Evolutionary conservation across 1,140 invertebrate species (phyloP).

Genomic region (Bombus difficillimus): DNA sequence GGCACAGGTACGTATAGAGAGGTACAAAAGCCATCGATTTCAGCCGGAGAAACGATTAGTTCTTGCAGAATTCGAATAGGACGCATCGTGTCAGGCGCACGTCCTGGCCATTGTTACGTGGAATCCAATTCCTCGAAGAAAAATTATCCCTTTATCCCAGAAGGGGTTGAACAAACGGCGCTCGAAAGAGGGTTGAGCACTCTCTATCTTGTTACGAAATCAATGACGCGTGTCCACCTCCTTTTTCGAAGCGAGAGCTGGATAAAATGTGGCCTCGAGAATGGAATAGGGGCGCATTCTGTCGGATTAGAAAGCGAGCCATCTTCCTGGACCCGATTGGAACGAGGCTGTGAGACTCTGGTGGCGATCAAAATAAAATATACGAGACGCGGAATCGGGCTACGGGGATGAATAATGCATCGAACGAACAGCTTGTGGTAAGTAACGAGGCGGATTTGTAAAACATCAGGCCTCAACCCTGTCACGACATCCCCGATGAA

Average conservation of each 20-base stretch:
- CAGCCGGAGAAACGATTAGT: constrained; percentile 16
- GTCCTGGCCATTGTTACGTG: constrained; percentile 18
- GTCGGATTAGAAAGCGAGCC: constrained; percentile 62
- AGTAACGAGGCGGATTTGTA: constrained; percentile 69
- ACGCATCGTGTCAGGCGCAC: constrained; percentile 28
- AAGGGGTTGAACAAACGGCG: constrained; percentile 34
- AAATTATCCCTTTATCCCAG: constrained; percentile 35
- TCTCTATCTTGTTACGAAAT: constrained; percentile 59
- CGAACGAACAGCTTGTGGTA: constrained; percentile 54
- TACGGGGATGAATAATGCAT: constrained; percentile 65
- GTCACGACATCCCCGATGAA: constrained; percentile 47
- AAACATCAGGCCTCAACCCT: constrained; percentile 42
- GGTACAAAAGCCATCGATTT: neutral
- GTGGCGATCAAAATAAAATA: constrained; percentile 63
- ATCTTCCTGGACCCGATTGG: constrained; percentile 34
- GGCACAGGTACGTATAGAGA: too few relatives aligned
- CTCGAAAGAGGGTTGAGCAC: neutral
- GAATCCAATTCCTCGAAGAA: constrained; percentile 17
- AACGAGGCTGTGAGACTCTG: neutral
- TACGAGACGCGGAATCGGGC: constrained; percentile 57
- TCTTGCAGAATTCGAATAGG: neutral
- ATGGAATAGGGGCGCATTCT: constrained; percentile 38
- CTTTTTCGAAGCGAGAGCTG: neutral
- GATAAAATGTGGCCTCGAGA: constrained; percentile 52
- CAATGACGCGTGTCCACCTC: constrained; percentile 51